These are phyloP conservation scores for Iphiclides podalirius DNA, from an alignment of 2,888 invertebrate genomes.

Conservation along the genomic window DNA sequence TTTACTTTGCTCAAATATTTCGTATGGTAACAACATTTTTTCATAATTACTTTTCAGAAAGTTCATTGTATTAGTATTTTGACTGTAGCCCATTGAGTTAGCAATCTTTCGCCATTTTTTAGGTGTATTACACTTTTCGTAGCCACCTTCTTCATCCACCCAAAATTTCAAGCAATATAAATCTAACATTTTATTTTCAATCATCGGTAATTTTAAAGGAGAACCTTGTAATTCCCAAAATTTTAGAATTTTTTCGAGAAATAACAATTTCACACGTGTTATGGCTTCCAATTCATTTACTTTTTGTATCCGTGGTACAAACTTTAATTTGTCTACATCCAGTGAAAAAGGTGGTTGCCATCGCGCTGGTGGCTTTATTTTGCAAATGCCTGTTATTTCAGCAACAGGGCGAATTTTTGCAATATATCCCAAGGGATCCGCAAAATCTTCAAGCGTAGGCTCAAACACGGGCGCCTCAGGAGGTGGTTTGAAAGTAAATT, in stretches of 20 bases:
- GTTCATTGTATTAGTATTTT: slow-evolving; percentile 78
- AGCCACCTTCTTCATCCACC: slow-evolving; percentile 79
- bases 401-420: slow-evolving; percentile 86
- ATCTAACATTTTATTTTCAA: slow-evolving; percentile 85
- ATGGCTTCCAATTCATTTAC: slow-evolving; percentile 83
- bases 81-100: slow-evolving; percentile 80
- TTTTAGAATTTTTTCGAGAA: slow-evolving; percentile 85
- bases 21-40: slow-evolving; percentile 84
- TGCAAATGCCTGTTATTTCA: slow-evolving; percentile 87
- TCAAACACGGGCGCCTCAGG: slow-evolving; percentile 86
- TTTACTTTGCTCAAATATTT: slow-evolving; percentile 76
- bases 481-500: slow-evolving; percentile 74
- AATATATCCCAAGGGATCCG: slow-evolving; percentile 86
- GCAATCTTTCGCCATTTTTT: slow-evolving; percentile 85
- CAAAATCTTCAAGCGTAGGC: slow-evolving; percentile 86
- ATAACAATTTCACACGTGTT: slow-evolving; percentile 85
- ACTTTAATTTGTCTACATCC: slow-evolving; percentile 83
- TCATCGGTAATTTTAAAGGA: slow-evolving; percentile 83
- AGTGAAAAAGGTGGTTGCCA: slow-evolving; percentile 91
- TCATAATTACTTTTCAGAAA: slow-evolving; percentile 83
- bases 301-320: slow-evolving; percentile 77
- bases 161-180: slow-evolving; percentile 83
- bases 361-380: slow-evolving; percentile 86
- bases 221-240: slow-evolving; percentile 88
- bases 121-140: slow-evolving; percentile 80